Evolutionary conservation across 2,113 vertebrate species (phyloP).

Genomic region (Rhabdomys dilectus): DNA sequence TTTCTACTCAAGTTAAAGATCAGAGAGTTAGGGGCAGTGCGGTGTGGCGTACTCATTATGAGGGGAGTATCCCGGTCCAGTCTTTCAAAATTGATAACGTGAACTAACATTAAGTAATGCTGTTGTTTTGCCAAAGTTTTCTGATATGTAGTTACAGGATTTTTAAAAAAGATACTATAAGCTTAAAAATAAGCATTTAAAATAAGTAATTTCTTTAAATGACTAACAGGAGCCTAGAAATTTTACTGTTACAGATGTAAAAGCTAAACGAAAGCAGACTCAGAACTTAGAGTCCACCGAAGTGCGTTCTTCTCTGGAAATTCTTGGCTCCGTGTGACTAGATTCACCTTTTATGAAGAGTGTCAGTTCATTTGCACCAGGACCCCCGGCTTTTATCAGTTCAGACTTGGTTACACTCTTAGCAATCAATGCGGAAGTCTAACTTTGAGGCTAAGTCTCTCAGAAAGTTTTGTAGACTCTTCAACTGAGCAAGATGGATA

Average conservation of each 20-base stretch:
- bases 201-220: neutral
- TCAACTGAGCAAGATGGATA: neutral
- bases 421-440: neutral
- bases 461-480: neutral
- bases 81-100: neutral
- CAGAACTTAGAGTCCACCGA: no score
- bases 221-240: neutral
- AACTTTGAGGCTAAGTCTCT: neutral
- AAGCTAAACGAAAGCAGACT: neutral
- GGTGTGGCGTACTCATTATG: rapidly evolving
- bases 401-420: neutral
- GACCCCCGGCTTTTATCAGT: neutral
- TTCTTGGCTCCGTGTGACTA: no score
- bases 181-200: conserved; percentile 39
- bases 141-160: neutral
- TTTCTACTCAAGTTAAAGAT: neutral
- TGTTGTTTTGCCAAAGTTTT: neutral
- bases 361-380: neutral
- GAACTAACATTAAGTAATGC: neutral
- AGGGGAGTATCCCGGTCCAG: neutral
- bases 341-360: neutral
- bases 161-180: neutral
- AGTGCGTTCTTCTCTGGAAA: no score
- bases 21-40: neutral
- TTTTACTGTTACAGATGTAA: conserved; percentile 18